A percentile compares a stretch with the other conserved stretches of the same genome.
Evolutionary conservation across 2,888 invertebrate genomes (phyloP).

Genomic region (Sesia apiformis): DNA sequence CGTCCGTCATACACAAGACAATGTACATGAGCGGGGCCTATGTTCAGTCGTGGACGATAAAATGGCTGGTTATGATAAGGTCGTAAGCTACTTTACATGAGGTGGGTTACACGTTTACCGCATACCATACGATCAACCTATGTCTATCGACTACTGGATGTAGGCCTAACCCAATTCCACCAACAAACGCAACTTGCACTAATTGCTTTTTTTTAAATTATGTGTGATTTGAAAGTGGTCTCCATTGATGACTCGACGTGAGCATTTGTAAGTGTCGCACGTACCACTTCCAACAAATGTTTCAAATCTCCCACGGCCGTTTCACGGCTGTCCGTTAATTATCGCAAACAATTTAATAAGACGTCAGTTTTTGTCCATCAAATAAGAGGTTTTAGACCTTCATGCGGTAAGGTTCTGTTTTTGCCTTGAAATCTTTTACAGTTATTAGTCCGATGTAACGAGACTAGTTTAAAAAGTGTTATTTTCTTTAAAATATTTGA

Average conservation of each 20-base stretch:
- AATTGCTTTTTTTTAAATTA: conserved; percentile 7
- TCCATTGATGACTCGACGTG: conserved; percentile 17
- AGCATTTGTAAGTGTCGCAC: conserved; percentile 12
- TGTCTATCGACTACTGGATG: no score
- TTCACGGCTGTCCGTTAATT: not conserved
- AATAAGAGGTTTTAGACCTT: not conserved
- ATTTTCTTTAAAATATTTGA: no score
- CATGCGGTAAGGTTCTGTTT: not conserved
- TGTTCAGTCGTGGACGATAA: no score
- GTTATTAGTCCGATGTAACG: no score
- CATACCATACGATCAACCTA: no score
- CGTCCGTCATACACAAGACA: no score
- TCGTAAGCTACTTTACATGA: no score
- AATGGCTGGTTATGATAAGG: no score
- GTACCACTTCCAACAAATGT: conserved; percentile 10
- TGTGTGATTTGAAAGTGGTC: conserved; percentile 19
- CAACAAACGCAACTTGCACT: conserved; percentile 4
- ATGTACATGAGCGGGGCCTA: no score
- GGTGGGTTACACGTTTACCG: no score
- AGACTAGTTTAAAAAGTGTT: no score
- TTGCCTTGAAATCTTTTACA: not conserved
- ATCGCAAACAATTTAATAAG: not conserved
- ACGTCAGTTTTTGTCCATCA: not conserved
- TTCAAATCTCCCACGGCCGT: not conserved
- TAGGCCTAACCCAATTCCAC: no score